These are phyloP conservation scores for Hybos culiciformis DNA, from an alignment of 2,888 invertebrate species.

Conservation along the genomic window DNA sequence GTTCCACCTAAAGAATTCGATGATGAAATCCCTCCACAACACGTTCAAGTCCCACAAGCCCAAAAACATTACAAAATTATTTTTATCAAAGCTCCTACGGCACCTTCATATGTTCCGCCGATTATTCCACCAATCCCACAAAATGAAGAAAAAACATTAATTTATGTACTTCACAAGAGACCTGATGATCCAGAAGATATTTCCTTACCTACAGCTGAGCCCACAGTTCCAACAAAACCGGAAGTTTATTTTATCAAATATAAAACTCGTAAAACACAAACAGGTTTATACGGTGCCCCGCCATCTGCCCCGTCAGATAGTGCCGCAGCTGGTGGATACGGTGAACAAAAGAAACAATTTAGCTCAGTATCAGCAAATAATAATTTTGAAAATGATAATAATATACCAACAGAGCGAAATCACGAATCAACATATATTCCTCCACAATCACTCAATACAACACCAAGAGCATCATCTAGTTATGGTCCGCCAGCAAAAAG, in stretches of 20 bases:
- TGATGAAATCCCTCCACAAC: conserved; percentile 26
- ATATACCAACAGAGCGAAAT: not conserved
- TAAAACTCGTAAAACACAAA: conserved; percentile 25
- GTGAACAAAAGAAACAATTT: not conserved
- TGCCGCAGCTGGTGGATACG: not conserved
- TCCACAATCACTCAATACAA: not conserved
- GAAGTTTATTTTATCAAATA: conserved; percentile 68
- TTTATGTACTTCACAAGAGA: conserved; percentile 76
- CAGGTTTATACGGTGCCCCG: not conserved
- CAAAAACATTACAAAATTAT: conserved; percentile 85
- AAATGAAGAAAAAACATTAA: conserved; percentile 75
- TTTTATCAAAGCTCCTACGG: conserved; percentile 79
- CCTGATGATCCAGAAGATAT: conserved; percentile 71
- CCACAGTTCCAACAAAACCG: conserved; percentile 73
- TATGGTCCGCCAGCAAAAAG: not conserved
- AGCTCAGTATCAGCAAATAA: not conserved
- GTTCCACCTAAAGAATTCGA: conserved; percentile 32
- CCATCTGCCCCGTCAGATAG: not conserved
- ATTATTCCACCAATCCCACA: conserved; percentile 63
- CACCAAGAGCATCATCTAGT: not conserved
- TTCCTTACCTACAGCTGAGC: conserved; percentile 56
- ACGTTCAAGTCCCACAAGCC: conserved; percentile 40
- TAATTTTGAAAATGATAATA: not conserved
- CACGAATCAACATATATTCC: not conserved
- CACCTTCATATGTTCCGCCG: conserved; percentile 63